Conservation (phyloP, 2,113 vertebrate species). For the Ginglymostoma cirratum region DNA sequence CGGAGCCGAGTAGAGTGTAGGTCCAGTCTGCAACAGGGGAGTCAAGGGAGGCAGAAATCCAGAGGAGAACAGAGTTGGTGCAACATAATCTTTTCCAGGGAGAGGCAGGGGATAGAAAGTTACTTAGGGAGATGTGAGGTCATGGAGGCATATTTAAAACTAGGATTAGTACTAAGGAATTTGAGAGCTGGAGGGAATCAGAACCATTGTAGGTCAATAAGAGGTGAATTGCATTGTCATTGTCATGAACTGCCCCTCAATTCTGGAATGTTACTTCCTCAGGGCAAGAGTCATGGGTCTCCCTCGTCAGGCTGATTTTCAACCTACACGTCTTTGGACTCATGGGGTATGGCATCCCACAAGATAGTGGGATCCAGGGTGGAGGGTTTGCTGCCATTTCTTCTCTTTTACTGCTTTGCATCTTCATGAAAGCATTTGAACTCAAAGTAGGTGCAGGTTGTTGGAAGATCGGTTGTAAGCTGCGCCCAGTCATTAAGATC, state of each 20-base stretch:
- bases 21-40: background rate
- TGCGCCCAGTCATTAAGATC: background rate
- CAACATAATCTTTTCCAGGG: too few relatives aligned
- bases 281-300: background rate
- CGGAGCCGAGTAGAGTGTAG: background rate
- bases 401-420: background rate
- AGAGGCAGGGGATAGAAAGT: background rate
- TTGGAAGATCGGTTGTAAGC: too few relatives aligned
- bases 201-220: background rate
- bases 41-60: background rate
- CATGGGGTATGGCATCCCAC: too few relatives aligned
- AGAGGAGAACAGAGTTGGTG: background rate
- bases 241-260: background rate
- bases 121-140: background rate
- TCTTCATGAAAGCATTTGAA: background rate
- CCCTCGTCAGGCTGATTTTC: too few relatives aligned
- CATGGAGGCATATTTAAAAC: background rate
- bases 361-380: background rate
- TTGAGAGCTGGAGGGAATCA: background rate
- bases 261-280: background rate
- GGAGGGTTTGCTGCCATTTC: background rate
- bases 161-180: background rate
- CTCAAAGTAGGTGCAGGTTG: background rate
- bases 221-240: background rate
- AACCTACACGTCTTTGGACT: too few relatives aligned